A percentile compares a stretch with the other conserved stretches of the same genome.
phyloP scores from a whole-genome alignment of 1,140 invertebrate species.

The Zaprionus camerounensis region DNA sequence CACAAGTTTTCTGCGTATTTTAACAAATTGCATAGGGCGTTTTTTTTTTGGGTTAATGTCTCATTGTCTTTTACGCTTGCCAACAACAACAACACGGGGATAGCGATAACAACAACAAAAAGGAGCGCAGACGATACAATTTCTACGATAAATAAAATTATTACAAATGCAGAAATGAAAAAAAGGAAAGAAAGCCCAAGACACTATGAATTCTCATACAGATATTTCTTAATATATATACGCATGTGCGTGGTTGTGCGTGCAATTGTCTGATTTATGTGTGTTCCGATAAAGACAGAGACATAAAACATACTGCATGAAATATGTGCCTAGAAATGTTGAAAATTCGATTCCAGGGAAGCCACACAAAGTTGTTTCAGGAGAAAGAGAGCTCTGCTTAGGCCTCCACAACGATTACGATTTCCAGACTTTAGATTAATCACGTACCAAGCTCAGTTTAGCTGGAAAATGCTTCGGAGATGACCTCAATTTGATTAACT shows the following conservation, averaged over 20 bases:
- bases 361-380: not conserved
- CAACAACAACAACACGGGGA: not conserved
- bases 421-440: conserved; percentile 56
- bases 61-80: conserved; percentile 60
- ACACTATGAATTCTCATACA: conserved; percentile 2
- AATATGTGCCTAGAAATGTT: conserved; percentile 29
- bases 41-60: conserved; percentile 78
- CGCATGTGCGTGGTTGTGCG: not conserved
- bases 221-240: not conserved
- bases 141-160: conserved; percentile 79
- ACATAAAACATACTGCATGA: conserved; percentile 37
- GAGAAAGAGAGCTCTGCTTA: not conserved
- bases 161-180: conserved; percentile 39
- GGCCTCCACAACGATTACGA: conserved; percentile 26
- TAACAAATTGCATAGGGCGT: conserved; percentile 44
- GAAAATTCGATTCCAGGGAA: conserved; percentile 39
- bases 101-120: conserved; percentile 5
- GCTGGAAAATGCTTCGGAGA: conserved; percentile 67
- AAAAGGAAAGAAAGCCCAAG: conserved; percentile 35
- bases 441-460: conserved; percentile 46
- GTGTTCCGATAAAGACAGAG: conserved; percentile 48
- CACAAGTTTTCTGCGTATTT: conserved; percentile 15
- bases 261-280: conserved; percentile 76
- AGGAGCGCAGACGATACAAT: conserved; percentile 71
- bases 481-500: conserved; percentile 74